Evolutionary conservation across 2,888 invertebrate species (phyloP).

Genomic region (Cordilura impudica): DNA sequence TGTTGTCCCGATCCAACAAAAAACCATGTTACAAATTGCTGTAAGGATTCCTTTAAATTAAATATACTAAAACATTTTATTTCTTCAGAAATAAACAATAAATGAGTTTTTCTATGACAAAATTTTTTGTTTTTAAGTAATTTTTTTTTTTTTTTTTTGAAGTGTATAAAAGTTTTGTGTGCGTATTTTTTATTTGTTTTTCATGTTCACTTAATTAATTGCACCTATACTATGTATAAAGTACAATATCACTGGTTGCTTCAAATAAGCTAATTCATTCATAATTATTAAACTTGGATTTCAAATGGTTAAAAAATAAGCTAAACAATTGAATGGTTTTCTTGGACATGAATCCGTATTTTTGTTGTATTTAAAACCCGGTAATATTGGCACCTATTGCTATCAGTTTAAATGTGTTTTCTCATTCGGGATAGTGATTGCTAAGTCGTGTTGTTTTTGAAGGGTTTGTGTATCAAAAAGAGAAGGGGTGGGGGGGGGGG

Average conservation of each 20-base stretch:
- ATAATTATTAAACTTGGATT: slow-evolving; percentile 51
- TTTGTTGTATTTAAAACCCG: slow-evolving; percentile 6
- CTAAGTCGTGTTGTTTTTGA: slow-evolving; percentile 31
- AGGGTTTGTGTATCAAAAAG: not conserved
- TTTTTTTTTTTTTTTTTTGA: slow-evolving; percentile 30
- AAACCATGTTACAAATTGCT: slow-evolving; percentile 72
- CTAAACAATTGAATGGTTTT: not conserved
- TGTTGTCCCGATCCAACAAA: slow-evolving; percentile 61
- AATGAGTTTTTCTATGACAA: slow-evolving; percentile 12
- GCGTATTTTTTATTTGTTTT: slow-evolving; percentile 59
- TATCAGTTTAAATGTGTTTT: slow-evolving; percentile 24
- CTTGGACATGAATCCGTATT: not conserved
- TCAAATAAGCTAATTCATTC: slow-evolving; percentile 75
- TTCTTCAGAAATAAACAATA: no score
- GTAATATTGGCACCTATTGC: slow-evolving; percentile 58
- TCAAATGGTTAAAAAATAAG: not conserved
- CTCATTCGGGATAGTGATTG: slow-evolving; percentile 34
- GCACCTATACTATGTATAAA: slow-evolving; percentile 79
- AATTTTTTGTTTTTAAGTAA: slow-evolving; percentile 31
- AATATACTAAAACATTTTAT: slow-evolving; percentile 47
- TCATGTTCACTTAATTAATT: slow-evolving; percentile 74
- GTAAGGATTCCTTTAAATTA: slow-evolving; percentile 21
- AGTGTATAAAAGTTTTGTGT: slow-evolving; percentile 41
- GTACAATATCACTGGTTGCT: slow-evolving; percentile 79
- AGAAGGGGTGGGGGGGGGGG: not conserved